Percentiles rank a stretch among this genome's conserved stretches.
phyloP scores from a whole-genome alignment of 1,140 invertebrate species.

The Lepidurus apus region DNA sequence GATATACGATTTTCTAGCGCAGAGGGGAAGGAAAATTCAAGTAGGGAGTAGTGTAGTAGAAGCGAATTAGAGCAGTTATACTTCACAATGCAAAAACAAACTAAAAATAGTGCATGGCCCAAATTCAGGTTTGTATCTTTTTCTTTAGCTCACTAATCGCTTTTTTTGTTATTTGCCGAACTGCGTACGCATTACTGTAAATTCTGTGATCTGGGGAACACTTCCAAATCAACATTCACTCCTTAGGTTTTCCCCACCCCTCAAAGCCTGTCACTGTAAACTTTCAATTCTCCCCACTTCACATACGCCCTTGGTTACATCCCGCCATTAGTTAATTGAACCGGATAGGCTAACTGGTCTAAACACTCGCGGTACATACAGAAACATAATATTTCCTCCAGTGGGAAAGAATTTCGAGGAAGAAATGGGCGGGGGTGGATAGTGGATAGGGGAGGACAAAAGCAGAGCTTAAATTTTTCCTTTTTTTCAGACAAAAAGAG shows the following conservation, averaged over 20 bases:
- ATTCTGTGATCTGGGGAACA: slow-evolving; percentile 9
- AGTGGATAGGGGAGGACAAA: background rate
- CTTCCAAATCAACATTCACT: background rate
- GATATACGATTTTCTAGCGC: background rate
- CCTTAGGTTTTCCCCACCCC: background rate
- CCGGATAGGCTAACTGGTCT: slow-evolving; percentile 12
- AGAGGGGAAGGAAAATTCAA: background rate
- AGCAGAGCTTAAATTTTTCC: background rate
- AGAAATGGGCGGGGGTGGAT: background rate
- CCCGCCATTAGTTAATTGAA: background rate
- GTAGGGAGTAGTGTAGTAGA: slow-evolving; percentile 3
- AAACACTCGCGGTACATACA: background rate
- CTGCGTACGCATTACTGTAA: slow-evolving; percentile 4
- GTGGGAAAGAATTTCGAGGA: background rate
- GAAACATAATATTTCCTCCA: background rate
- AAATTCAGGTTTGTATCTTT: background rate
- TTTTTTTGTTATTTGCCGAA: background rate
- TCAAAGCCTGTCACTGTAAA: background rate
- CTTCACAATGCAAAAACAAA: background rate
- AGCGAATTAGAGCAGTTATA: background rate
- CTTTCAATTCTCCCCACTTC: background rate
- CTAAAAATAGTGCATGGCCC: background rate
- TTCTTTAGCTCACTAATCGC: background rate
- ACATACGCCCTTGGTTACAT: background rate
- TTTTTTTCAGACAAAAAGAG: background rate